Evolutionary conservation across 2,113 vertebrate genomes (phyloP), one percentile per base, ranked within the genome.

Genomic region (Cygnus atratus): DNA sequence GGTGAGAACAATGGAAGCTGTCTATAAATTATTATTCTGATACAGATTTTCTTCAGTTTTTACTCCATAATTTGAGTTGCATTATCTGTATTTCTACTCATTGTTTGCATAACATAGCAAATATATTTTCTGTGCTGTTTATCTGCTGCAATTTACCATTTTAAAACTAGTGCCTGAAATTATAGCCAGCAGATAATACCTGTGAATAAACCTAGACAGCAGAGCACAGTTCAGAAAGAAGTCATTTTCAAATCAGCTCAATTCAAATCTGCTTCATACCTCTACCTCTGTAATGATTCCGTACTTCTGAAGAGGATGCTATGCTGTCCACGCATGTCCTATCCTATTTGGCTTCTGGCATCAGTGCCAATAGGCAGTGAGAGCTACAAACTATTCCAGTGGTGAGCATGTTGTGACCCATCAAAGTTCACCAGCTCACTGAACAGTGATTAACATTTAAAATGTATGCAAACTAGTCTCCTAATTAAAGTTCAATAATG

Each of bases 401-500:
- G 80, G 16, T 39, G 78, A 90, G 67, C 57, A 87, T 71, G 76
- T 90, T 97, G 76, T 94, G 93, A 97, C 74, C 76, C 81, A 95
- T 92, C 68, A 91, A 91, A 96, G 58, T 90, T 96, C 54, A 63
- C 85, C 37, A 81, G 78, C 65, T 95, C 52, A 50, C 75, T 91
- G 94, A 96, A 88, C 86, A 93, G 62, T 93, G 95, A 98, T 98
- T 97, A 98, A 96, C 95, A 97, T 98, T 97, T 97, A 92, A 97
- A 97, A 97, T 95, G 41, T 84, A 97, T 95, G 88, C 91, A 97
- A 97, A 95, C 83, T 94, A 62, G 88, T 77, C 92, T 97, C 70
- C 79, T 96, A 97, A 97, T 98, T 98, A 97, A 98, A 98, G 81
- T 95, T 96, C 90, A 97, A 81, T 93, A 97, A 97, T 93, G 39